Evolutionary conservation across 2,113 vertebrate genomes (phyloP).

Genomic region (Tretioscincus oriximinensis): DNA sequence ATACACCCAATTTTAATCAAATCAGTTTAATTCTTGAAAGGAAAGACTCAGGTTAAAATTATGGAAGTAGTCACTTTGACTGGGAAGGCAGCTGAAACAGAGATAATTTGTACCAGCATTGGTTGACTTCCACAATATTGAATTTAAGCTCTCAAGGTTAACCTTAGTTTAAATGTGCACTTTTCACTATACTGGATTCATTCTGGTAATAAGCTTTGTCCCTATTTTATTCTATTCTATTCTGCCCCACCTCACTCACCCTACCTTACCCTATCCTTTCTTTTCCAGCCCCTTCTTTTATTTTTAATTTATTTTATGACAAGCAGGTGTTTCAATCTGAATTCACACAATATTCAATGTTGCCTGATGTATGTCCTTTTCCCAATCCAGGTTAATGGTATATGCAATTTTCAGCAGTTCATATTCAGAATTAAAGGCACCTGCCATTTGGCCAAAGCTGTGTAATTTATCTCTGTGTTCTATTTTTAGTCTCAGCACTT

Average conservation of each 20-base stretch:
- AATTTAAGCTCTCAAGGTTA: not conserved
- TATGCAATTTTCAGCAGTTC: constrained; percentile 55
- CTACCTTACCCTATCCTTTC: no score
- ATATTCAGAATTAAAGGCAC: constrained; percentile 59
- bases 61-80: not conserved
- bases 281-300: constrained; percentile 2
- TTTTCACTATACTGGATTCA: constrained; percentile 23
- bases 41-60: not conserved
- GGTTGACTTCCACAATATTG: not conserved
- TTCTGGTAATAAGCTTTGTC: constrained; percentile 12
- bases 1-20: not conserved
- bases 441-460: constrained; percentile 57
- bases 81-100: not conserved
- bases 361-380: constrained; percentile 48
- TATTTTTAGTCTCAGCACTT: constrained; percentile 54
- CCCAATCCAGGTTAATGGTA: constrained; percentile 62
- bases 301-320: constrained; percentile 11
- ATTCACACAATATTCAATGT: constrained; percentile 46
- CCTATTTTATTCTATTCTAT: no score
- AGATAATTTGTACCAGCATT: not conserved
- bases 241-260: no score
- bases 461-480: constrained; percentile 21
- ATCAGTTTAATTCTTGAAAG: not conserved
- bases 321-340: constrained; percentile 44
- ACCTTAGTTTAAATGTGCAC: not conserved